Evolutionary conservation across 1,140 invertebrate species (phyloP), one percentile per base, ranked within the genome.

Genomic region (Drosophila novamexicana): DNA sequence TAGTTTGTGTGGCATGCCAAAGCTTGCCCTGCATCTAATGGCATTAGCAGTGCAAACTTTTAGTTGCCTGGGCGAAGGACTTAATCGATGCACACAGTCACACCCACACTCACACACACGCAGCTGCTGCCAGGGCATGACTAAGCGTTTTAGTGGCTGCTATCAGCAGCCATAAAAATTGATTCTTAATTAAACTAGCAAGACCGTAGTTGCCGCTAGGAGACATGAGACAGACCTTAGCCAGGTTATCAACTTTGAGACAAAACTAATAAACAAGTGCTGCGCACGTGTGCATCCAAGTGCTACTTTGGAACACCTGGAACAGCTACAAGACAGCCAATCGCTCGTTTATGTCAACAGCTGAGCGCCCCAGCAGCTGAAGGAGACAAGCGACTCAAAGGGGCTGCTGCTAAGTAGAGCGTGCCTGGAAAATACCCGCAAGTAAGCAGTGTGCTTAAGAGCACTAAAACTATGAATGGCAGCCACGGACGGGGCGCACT

Each of bases 161-260:
- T 82, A 86, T 86, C 79, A 78, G 67, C 58, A 75, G 72, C 84
- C 53, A 86, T 86, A 86, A 88, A 86, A 88, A 86, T 86, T 86
- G 83, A 62, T 78, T 86, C 83, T 83, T 86, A 83, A 86, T 86
- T 86, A 88, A 86, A 86, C 72, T 73, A 77, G 79, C 54, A 75
- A 7, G 7, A 66, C 63, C 67, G 2, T 18, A 44, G 52, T 29
- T 66, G 49, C 32, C 34, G 49, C 16, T 45, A 9, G 37, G 12
- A 64, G 39, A 29, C 39, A 16, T 37, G 12, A 64, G 39, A 29
- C 39, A 16, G 42, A 36, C 37, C 7, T 39, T 62, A 22, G 45
- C 49, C 44, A 59, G 50, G 50, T 66, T 77, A 73, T 70, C 47
- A 61, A 50, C 47, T 71, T 54, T 63, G 76, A 59, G 65, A 53